Base-by-base conservation (phyloP, 2,888 invertebrate species). In the Nezara viridula region DNA sequence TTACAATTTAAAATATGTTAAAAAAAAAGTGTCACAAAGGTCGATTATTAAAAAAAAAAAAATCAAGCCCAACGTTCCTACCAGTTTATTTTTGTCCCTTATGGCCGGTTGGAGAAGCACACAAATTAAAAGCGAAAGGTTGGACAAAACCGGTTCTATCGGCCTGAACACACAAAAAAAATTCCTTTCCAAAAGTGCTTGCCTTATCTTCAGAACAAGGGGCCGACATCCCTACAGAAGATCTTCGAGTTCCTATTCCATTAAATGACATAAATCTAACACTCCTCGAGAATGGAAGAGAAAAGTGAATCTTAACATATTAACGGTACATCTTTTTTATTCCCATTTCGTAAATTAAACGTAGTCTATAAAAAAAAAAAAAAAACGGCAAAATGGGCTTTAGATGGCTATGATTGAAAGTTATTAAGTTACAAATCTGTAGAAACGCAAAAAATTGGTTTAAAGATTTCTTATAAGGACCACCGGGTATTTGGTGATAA, bases 111-210 rank as follows among this genome's bases (percentile, higher is more conserved):
- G 81, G 81, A 44, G 81, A 81, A 73, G 66, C 37, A 73, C 40
- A 88, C 88, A 88, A 88, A 88, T 88, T 88, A 88, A 88, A 88
- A 88, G 88, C 88, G 88, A 88, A 86, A 88, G 88, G 88, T 88
- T 73, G 66, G 60, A 81, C 32, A 47, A 88, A 88, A 88, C 88
- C 88, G 88, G 88, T 88, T 49, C 60, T 32, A 32, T 32, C 50
- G 52, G 49, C 32, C 55, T 27, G 16, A 88, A 88, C 44, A 37
- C 60, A 88, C 60, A 88, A 47, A 88, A 73, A 55, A 73, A 88
- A 88, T 47, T 73, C 88, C 73, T 88, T 73, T 60, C 66, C 44
- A 88, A 88, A 88, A 88, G 88, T 88, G 81, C 32, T 37, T 14
- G 32, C 49, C 88, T 88, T 88, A 88, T 88, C 88, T 88, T 44